phyloP scores from a whole-genome alignment of 2,888 invertebrate genomes.

The Protonemura montana region DNA sequence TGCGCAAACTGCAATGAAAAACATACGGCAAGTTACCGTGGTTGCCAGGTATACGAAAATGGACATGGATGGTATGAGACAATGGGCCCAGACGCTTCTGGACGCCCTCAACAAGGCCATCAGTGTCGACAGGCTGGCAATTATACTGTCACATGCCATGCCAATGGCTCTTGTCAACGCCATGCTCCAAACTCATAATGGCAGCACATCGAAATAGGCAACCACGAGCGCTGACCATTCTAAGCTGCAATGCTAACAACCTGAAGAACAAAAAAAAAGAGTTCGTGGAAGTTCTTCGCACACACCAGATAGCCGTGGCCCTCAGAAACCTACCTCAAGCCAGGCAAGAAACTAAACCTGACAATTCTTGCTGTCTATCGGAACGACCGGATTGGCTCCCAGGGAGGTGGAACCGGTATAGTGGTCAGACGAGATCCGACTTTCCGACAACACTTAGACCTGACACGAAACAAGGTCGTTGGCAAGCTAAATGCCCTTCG shows the following conservation, averaged over 20 bases:
- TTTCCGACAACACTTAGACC: background rate
- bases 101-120: background rate
- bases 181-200: background rate
- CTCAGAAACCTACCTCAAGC: constrained; percentile 1
- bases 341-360: background rate
- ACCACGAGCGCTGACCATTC: background rate
- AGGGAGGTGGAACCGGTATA: too few species aligned
- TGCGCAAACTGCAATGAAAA: too few species aligned
- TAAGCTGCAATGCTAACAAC: background rate
- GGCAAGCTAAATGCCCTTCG: background rate
- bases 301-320: background rate
- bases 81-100: background rate
- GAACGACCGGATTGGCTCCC: background rate
- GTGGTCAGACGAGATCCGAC: background rate
- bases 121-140: background rate
- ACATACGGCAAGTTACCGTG: too few species aligned
- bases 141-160: background rate
- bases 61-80: background rate
- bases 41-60: too few species aligned
- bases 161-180: background rate
- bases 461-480: background rate
- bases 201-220: background rate
- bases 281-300: background rate
- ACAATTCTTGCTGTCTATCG: too few species aligned
- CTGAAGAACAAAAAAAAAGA: background rate